Conservation (phyloP, 2,888 invertebrate genomes). For the Erebia palarica region DNA sequence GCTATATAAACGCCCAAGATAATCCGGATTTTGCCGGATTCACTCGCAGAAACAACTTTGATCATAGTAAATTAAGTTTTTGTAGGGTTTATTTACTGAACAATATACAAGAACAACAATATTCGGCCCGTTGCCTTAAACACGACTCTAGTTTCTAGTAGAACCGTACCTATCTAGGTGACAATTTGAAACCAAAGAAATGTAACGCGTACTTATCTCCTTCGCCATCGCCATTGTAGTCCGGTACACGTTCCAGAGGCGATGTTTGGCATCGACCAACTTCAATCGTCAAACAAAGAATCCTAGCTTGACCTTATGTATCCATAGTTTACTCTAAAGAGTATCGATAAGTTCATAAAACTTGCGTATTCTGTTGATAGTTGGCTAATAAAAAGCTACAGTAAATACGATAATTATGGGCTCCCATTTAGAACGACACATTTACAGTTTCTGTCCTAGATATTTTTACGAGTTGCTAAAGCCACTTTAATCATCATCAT, state of each 20-base stretch:
- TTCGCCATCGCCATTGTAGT: conserved; percentile 22
- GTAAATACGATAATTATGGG: no score
- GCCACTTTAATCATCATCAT: no score
- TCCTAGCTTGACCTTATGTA: not conserved
- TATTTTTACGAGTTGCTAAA: no score
- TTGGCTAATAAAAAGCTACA: no score
- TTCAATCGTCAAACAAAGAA: conserved; percentile 11
- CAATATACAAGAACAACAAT: no score
- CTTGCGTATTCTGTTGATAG: not conserved
- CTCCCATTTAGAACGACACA: no score
- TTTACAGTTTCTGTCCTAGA: no score
- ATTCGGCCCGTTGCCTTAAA: not conserved
- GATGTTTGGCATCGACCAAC: conserved; percentile 20
- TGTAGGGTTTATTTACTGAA: no score
- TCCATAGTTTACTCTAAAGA: not conserved
- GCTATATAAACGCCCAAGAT: no score
- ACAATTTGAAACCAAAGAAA: conserved; percentile 6
- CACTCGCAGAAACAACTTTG: no score
- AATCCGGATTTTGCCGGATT: no score
- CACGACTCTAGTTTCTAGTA: not conserved
- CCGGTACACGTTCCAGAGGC: conserved; percentile 15
- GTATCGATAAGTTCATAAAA: not conserved
- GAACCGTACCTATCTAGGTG: not conserved
- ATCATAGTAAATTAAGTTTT: no score
- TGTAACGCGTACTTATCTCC: conserved; percentile 14